Evolutionary conservation across 2,888 invertebrate genomes (phyloP).

Genomic region (Phragmatobia fuliginosa): DNA sequence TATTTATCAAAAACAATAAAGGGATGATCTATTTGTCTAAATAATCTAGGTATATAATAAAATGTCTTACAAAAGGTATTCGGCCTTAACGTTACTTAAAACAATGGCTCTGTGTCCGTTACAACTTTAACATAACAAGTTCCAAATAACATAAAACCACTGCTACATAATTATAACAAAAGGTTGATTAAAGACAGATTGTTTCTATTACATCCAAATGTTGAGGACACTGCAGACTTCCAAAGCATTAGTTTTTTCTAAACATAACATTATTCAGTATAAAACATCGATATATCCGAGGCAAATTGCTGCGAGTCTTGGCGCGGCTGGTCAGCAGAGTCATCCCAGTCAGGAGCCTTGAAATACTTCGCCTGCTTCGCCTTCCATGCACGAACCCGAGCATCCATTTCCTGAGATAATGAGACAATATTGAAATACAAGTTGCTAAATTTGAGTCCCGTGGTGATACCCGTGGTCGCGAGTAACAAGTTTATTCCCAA

Average conservation of each 20-base stretch:
- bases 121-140: too few species aligned
- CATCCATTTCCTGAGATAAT: constrained; percentile 56
- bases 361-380: constrained; percentile 59
- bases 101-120: too few species aligned
- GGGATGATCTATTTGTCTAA: neutral
- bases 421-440: neutral
- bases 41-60: neutral
- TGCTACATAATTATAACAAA: too few species aligned
- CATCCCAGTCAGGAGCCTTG: constrained; percentile 68
- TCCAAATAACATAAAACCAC: too few species aligned
- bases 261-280: constrained; percentile 5
- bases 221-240: neutral
- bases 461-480: too few species aligned
- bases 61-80: neutral
- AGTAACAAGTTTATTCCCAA: too few species aligned
- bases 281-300: constrained; percentile 1
- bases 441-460: too few species aligned
- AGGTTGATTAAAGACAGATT: too few species aligned
- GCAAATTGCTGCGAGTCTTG: constrained; percentile 27
- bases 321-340: constrained; percentile 44
- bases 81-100: too few species aligned
- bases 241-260: neutral
- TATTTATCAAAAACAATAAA: neutral
- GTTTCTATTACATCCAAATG: neutral
- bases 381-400: constrained; percentile 59